A percentile compares a stretch with the other conserved stretches of the same genome.
These are phyloP conservation scores for Brachypodius melanocephalos DNA, from an alignment of 2,113 vertebrate genomes.

Conservation along the genomic window DNA sequence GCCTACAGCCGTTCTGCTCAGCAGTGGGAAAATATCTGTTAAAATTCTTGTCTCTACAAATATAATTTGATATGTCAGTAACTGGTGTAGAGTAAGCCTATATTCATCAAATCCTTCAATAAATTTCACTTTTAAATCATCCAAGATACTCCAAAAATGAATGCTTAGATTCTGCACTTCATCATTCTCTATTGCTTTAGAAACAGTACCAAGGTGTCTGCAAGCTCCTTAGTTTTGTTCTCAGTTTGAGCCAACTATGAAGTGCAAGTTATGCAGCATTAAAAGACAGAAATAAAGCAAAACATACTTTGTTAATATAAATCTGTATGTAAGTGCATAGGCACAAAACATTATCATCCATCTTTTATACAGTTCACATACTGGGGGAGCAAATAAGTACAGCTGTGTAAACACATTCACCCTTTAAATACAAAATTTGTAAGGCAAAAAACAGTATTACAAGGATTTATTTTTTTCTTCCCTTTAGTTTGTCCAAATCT, in stretches of 20 bases:
- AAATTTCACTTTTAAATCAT: constrained; percentile 27
- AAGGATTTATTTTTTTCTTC: background rate
- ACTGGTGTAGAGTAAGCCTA: background rate
- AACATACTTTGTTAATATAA: background rate
- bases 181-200: background rate
- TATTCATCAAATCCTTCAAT: constrained; percentile 3
- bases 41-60: background rate
- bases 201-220: background rate
- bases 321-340: background rate
- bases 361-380: background rate
- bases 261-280: background rate
- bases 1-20: background rate
- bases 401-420: background rate
- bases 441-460: background rate
- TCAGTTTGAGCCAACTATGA: background rate
- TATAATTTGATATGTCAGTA: background rate
- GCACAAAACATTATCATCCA: background rate
- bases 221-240: background rate
- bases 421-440: background rate
- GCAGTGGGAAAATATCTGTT: background rate
- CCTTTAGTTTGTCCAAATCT: background rate
- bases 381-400: background rate
- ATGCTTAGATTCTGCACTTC: background rate
- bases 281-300: background rate
- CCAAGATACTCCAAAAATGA: background rate